These are phyloP conservation scores for Zenarchopterus dispar DNA, from an alignment of 2,797 vertebrate species.

Conservation along the genomic window DNA sequence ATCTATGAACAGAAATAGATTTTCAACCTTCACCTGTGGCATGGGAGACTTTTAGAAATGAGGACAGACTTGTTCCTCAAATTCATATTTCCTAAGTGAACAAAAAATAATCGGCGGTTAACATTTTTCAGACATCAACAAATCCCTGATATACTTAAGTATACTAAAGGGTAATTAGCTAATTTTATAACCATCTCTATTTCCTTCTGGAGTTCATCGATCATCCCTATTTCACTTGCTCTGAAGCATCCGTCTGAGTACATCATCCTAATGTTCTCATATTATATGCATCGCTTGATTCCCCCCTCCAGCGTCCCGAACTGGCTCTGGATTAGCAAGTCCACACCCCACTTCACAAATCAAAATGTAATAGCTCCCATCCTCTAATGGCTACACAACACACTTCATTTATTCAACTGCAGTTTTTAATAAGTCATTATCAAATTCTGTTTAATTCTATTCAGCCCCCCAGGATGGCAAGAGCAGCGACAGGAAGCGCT, in stretches of 20 bases:
- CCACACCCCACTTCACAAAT: constrained; percentile 82
- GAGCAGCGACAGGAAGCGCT: constrained; percentile 48
- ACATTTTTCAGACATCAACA: constrained; percentile 20
- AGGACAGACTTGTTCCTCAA: constrained; percentile 22
- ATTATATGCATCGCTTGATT: constrained; percentile 81
- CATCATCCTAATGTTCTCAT: constrained; percentile 78
- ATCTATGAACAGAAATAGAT: constrained; percentile 55
- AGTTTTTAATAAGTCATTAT: constrained; percentile 84
- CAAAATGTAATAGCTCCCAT: constrained; percentile 83
- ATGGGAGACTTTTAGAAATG: constrained; percentile 30
- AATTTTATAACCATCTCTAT: constrained; percentile 51
- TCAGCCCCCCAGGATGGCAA: constrained; percentile 63
- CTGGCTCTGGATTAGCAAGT: constrained; percentile 78
- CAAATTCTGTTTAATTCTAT: constrained; percentile 80
- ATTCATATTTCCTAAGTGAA: constrained; percentile 8
- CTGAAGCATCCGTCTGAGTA: constrained; percentile 70
- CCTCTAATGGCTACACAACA: constrained; percentile 83
- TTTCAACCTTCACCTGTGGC: constrained; percentile 39
- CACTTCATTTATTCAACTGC: constrained; percentile 83
- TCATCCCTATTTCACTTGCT: constrained; percentile 72
- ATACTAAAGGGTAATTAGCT: constrained; percentile 35
- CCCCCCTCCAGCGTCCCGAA: constrained; percentile 74
- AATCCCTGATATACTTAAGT: constrained; percentile 36
- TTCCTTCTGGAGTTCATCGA: constrained; percentile 72
- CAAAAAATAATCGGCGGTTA: constrained; percentile 10